Percentiles rank a stretch among this genome's conserved stretches.
Conservation (phyloP, 2,113 vertebrate genomes). For the Mustela nigripes region DNA sequence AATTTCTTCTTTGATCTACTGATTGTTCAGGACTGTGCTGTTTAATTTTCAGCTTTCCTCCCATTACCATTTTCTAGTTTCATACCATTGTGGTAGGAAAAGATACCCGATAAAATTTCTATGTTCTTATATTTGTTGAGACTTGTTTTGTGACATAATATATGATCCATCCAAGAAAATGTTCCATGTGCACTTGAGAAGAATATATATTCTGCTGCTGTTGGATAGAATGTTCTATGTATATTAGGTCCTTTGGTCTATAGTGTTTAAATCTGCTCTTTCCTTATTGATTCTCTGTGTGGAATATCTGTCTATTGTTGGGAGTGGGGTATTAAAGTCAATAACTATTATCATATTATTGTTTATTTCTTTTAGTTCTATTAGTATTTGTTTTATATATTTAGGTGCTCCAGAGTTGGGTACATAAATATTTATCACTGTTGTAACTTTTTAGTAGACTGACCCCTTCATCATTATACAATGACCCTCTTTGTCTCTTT, state of each 20-base stretch:
- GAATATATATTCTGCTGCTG: background rate
- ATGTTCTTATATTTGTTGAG: background rate
- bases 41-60: background rate
- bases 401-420: background rate
- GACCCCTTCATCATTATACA: background rate
- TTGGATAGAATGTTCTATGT: background rate
- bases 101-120: background rate
- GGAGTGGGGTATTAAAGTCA: background rate
- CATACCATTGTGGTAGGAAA: background rate
- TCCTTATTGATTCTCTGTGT: background rate
- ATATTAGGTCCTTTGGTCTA: background rate
- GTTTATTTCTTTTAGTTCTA: background rate
- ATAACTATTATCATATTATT: background rate
- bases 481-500: background rate
- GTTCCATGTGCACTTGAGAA: background rate
- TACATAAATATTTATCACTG: background rate
- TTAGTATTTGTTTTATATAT: background rate
- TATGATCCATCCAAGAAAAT: background rate
- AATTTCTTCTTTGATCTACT: background rate
- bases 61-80: background rate
- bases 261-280: background rate
- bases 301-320: background rate
- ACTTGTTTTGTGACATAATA: background rate
- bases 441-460: background rate
- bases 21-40: background rate